Evolutionary conservation across 2,797 vertebrate species (phyloP).

Genomic region (Diplodus puntazzo): DNA sequence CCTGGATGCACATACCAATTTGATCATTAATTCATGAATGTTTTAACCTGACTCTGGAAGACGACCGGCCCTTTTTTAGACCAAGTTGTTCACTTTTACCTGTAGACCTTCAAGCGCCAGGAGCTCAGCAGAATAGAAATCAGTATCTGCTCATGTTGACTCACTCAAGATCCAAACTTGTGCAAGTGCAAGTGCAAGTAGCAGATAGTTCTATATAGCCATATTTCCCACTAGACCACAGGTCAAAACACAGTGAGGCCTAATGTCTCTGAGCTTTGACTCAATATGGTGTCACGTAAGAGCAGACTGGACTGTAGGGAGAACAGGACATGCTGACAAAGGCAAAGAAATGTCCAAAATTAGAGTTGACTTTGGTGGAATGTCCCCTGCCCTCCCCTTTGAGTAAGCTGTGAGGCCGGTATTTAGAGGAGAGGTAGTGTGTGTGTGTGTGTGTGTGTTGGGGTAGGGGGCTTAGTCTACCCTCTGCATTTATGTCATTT

Average conservation of each 20-base stretch:
- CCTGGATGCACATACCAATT: background rate
- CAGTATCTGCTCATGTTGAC: slow-evolving; percentile 6
- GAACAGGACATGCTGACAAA: slow-evolving; percentile 49
- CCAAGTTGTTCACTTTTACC: slow-evolving; percentile 1
- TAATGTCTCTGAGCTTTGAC: slow-evolving; percentile 17
- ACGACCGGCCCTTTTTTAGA: background rate
- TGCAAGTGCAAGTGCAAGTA: background rate
- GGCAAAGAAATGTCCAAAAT: slow-evolving; percentile 71
- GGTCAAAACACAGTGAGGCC: slow-evolving; percentile 18
- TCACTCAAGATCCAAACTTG: slow-evolving; percentile 18
- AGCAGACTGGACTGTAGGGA: background rate
- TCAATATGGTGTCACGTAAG: slow-evolving; percentile 1
- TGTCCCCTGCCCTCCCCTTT: slow-evolving; percentile 59
- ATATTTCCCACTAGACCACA: slow-evolving; percentile 22
- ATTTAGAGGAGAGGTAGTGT: slow-evolving; percentile 53
- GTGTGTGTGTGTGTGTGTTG: background rate
- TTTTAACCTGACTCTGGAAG: background rate
- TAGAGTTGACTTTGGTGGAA: slow-evolving; percentile 74
- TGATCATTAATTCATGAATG: background rate
- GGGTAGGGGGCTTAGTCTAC: slow-evolving; percentile 16
- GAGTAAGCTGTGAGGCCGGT: slow-evolving; percentile 35
- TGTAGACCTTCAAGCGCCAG: slow-evolving; percentile 6
- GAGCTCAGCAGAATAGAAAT: slow-evolving; percentile 6
- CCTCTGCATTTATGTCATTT: slow-evolving; percentile 36
- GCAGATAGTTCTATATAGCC: background rate